A percentile compares a stretch with the other conserved stretches of the same genome.
phyloP scores from a whole-genome alignment of 2,888 invertebrate species.

The Ochlodes sylvanus region DNA sequence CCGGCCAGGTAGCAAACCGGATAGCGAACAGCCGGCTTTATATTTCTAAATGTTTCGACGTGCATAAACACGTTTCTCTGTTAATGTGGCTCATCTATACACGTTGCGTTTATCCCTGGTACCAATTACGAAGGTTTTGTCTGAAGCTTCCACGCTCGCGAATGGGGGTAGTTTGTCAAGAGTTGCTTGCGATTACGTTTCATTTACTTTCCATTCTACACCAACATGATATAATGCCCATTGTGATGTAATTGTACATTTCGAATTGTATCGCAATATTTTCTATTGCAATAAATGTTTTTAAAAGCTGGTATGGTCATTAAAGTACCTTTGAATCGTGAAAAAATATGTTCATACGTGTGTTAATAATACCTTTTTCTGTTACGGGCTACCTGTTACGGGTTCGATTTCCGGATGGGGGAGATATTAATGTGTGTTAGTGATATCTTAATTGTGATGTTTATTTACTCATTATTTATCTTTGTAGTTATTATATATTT shows the following conservation, averaged over 20 bases:
- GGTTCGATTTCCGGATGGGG: too few species aligned
- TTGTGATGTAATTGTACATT: neutral
- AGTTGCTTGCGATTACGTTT: constrained; percentile 17
- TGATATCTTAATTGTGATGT: too few species aligned
- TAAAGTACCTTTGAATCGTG: too few species aligned
- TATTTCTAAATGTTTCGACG: constrained; percentile 17
- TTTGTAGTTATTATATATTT: too few species aligned
- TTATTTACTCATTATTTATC: too few species aligned
- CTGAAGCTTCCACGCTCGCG: constrained; percentile 10
- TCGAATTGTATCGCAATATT: too few species aligned
- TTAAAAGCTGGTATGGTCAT: too few species aligned
- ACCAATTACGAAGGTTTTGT: constrained; percentile 29
- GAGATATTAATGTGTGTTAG: too few species aligned
- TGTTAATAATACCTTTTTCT: too few species aligned
- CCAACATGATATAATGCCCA: neutral
- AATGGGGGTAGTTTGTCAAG: constrained; percentile 33
- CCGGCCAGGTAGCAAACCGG: neutral
- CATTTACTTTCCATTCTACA: constrained; percentile 8
- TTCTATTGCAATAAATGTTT: too few species aligned
- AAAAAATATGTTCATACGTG: too few species aligned
- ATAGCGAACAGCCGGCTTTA: constrained; percentile 22
- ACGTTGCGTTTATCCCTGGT: constrained; percentile 23
- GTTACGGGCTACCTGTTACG: too few species aligned
- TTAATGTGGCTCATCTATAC: constrained; percentile 27
- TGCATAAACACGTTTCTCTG: constrained; percentile 20